Base-by-base conservation (phyloP, 23 tunicate genomes). In the Diplosoma virens region DNA sequence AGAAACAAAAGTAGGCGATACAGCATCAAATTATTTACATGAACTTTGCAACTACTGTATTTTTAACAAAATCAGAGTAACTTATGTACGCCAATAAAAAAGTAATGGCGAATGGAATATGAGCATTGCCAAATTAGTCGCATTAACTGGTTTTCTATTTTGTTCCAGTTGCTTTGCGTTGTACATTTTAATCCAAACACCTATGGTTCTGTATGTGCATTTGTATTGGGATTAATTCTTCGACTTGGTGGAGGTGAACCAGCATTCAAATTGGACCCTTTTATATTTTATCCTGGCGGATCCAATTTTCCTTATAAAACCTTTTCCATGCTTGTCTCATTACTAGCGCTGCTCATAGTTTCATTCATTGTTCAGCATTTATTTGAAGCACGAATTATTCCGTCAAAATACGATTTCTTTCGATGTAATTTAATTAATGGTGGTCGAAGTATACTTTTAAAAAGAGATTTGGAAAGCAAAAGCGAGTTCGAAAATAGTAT, bases 151-250 rank as follows among this genome's bases (percentile, higher is more conserved):
- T 45, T 45, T 45, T 16, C 16, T 45, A 9, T 45, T 11, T 66
- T 0, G 32, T 68, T 61, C 0, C 67, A 89, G 96, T 60, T 89
- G 20, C 35, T 78, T 24, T 25, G 79, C 22, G 96, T 89, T 1
- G 48, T 89, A 29, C 82, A 89, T 33, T 37, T 78, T n/a, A 88
- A 89, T 37, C 96, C 96, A 16, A 89, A 89, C 61, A 89, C 96
- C 0, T 89, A 89, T 45, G 96, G 96, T 4, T 89, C 96, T 1
- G 52, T 89, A 20, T 59, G 47, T 22, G 96, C 83, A 1, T 89
- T 70, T 35, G 79, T 82, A 17, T 30, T 89, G 17, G 96, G 96
- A 0, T 48, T 89, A 30, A 70, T 78, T 1, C 68, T 89, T 21
- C 79, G 96, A 28, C 25, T 89, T 1, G 96, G 96, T 16, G 96